phyloP scores from a whole-genome alignment of 2,113 vertebrate genomes.

The Nycticryphes semicollaris region DNA sequence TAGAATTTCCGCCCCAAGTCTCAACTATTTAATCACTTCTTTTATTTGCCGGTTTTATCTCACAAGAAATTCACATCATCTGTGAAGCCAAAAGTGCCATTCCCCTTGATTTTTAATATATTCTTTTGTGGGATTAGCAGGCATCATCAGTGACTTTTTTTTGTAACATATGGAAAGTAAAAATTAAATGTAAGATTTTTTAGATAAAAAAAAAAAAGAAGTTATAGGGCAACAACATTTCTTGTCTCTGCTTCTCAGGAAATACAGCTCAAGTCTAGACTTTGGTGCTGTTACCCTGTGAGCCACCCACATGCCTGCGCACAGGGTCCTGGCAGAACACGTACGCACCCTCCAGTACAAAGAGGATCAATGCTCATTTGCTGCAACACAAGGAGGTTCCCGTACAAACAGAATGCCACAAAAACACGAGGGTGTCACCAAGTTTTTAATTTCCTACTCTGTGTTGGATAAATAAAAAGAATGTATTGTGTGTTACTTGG shows the following conservation, averaged over 20 bases:
- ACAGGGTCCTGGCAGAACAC: not conserved
- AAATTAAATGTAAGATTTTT: not conserved
- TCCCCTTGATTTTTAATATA: not conserved
- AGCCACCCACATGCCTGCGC: not conserved
- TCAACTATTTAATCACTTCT: not conserved
- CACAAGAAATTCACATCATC: not conserved
- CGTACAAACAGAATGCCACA: not conserved
- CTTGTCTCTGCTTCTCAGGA: not conserved
- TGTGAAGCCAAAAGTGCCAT: not conserved
- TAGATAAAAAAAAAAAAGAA: not conserved
- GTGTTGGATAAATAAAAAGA: not conserved
- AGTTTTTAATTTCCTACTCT: not conserved
- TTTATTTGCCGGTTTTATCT: not conserved
- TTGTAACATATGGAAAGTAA: not conserved
- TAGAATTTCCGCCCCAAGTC: not conserved
- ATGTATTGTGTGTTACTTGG: not conserved
- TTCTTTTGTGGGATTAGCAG: not conserved
- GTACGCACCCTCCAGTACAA: fast-evolving
- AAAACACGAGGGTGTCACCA: not conserved
- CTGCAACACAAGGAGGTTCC: not conserved
- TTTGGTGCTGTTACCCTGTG: not conserved
- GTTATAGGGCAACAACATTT: not conserved
- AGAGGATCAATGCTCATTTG: not conserved
- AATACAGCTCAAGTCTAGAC: not conserved
- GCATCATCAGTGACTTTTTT: not conserved